Evolutionary conservation across 1,140 invertebrate genomes (phyloP).

Genomic region (Leptopilina boulardi): DNA sequence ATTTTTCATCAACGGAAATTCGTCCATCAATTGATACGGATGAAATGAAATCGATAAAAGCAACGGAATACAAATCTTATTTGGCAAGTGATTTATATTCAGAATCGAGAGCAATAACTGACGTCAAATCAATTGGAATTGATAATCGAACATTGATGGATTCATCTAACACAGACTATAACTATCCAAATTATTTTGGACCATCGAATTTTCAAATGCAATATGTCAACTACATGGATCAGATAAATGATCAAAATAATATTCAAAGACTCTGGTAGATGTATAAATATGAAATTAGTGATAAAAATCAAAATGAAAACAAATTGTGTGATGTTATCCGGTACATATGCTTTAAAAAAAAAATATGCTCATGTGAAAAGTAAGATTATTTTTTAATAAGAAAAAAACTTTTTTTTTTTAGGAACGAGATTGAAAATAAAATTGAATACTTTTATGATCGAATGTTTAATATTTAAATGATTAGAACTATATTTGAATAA

Average conservation of each 20-base stretch:
- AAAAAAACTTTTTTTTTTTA: neutral
- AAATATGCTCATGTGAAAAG: neutral
- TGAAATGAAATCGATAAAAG: slow-evolving; percentile 53
- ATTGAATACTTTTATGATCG: no score
- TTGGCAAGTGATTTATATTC: slow-evolving; percentile 55
- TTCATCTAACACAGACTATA: slow-evolving; percentile 61
- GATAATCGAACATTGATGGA: slow-evolving; percentile 60
- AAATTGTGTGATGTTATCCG: slow-evolving; percentile 11
- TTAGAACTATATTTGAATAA: no score
- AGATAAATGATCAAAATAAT: slow-evolving; percentile 67
- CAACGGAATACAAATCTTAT: slow-evolving; percentile 63
- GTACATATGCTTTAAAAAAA: slow-evolving; percentile 20
- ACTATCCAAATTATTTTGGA: slow-evolving; percentile 64
- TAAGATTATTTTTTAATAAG: neutral
- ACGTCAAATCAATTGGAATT: slow-evolving; percentile 50
- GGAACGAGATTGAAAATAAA: neutral
- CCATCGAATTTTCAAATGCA: slow-evolving; percentile 69
- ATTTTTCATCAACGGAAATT: neutral
- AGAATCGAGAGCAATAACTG: slow-evolving; percentile 57
- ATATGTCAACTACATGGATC: slow-evolving; percentile 71
- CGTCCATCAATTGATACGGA: neutral
- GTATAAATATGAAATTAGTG: no score
- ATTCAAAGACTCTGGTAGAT: slow-evolving; percentile 71
- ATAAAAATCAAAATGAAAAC: slow-evolving; percentile 25
- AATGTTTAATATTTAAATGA: no score